These are phyloP conservation scores for Lepidostoma basale DNA, from an alignment of 1,140 invertebrate species.

Conservation along the genomic window DNA sequence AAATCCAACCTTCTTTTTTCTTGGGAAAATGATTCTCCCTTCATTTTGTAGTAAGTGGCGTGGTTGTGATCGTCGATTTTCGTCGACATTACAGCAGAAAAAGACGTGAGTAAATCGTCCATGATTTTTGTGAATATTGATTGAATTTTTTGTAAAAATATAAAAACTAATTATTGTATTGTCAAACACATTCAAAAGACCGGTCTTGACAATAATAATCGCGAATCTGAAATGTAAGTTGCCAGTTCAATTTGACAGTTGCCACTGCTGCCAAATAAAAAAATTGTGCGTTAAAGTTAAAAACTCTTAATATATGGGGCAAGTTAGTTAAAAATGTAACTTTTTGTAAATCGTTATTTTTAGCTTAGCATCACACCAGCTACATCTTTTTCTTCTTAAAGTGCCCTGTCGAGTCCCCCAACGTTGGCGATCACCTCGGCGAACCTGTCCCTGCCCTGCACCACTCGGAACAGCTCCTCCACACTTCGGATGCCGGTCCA, in stretches of 20 bases:
- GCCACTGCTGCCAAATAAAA: too few species aligned
- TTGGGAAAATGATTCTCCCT: slow-evolving; percentile 13
- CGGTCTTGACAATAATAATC: neutral
- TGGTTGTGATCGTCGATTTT: slow-evolving; percentile 12
- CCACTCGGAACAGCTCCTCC: too few species aligned
- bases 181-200: slow-evolving; percentile 4
- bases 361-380: too few species aligned
- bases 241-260: neutral
- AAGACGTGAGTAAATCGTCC: slow-evolving; percentile 27
- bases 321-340: too few species aligned
- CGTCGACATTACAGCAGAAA: slow-evolving; percentile 3
- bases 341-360: too few species aligned
- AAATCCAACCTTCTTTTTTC: slow-evolving; percentile 24
- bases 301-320: too few species aligned
- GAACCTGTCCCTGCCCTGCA: too few species aligned
- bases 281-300: too few species aligned
- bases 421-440: too few species aligned
- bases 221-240: neutral
- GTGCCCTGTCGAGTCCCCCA: too few species aligned
- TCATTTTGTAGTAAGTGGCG: slow-evolving; percentile 18
- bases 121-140: slow-evolving; percentile 2
- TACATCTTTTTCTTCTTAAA: too few species aligned
- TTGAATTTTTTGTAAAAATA: neutral
- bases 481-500: too few species aligned
- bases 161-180: neutral